These are phyloP conservation scores for Etheostoma perlongum DNA, from an alignment of 2,797 vertebrate genomes.

Conservation along the genomic window DNA sequence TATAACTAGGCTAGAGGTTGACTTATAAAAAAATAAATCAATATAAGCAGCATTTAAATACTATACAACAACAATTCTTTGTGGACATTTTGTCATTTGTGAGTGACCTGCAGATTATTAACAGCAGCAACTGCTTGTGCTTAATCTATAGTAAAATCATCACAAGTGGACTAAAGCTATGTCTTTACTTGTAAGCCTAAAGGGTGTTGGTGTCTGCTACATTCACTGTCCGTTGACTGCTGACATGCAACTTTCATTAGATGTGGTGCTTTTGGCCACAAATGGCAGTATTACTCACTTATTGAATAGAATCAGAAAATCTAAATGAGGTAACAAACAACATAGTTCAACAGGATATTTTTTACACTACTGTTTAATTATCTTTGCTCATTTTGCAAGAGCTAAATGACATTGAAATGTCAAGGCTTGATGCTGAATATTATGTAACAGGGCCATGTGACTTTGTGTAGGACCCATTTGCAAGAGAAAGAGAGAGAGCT, in stretches of 20 bases:
- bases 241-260: background rate
- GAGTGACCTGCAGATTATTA: no score
- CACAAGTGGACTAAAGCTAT: background rate
- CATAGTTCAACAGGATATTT: slow-evolving; percentile 26
- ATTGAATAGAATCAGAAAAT: slow-evolving; percentile 1
- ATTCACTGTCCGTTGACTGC: background rate
- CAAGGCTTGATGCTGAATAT: slow-evolving; percentile 32
- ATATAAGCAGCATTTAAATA: no score
- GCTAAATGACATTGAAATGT: slow-evolving; percentile 30
- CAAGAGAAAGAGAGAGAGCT: slow-evolving; percentile 18
- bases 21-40: no score
- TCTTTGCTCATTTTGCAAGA: slow-evolving; percentile 44
- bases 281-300: background rate
- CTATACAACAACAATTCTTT: no score
- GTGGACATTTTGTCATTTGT: no score
- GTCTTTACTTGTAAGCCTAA: no score
- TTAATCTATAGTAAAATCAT: background rate
- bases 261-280: background rate
- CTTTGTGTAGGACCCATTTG: slow-evolving; percentile 34
- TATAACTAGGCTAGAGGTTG: no score
- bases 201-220: background rate
- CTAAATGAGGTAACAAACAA: slow-evolving; percentile 27
- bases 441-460: slow-evolving; percentile 60
- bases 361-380: slow-evolving; percentile 28
- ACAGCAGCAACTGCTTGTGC: background rate